Base-by-base conservation (phyloP, 37 sponge, comb jelly and placozoan species). In the Sycon ciliatum region DNA sequence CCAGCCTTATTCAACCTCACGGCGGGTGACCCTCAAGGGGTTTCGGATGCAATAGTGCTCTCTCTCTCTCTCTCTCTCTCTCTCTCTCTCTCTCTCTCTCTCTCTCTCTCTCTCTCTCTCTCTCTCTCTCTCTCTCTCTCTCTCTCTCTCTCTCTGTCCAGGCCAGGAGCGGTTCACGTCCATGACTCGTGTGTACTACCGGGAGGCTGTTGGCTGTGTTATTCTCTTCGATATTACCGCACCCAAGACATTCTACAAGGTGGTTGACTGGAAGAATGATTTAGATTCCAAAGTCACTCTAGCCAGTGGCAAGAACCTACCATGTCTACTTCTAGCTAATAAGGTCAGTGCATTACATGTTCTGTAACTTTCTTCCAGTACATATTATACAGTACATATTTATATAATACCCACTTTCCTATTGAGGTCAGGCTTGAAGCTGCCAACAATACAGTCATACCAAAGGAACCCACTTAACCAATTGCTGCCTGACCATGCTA, bases 291-390 rank as follows among this genome's bases (percentile, higher is more conserved):
- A 53, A 42, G 72, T 52, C 24, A 13, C 54, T 3, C 53, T 24
- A 56, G 4, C 42, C 18, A 42, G 40, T 33, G 72, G 72, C 3
- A 54, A 70, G 28, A 53, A 53, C 6, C 3, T 70, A 28, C 72
- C 72, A 5, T 46, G 72, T 33, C 3, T 70, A 39, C 52, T 70
- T 26, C 54, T 70, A 53, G 72, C 72, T 4, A 70, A 70, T 52
- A 70, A 70, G 53, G 72, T 60, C 7, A 9, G 22, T n/a, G 9
- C 11, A 60, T 9, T 22, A n/a, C n/a, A n/a, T n/a, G n/a, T n/a
- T n/a, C n/a, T n/a, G n/a, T n/a, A n/a, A n/a, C n/a, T n/a, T n/a
- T n/a, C n/a, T n/a, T n/a, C n/a, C n/a, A n/a, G n/a, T n/a, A n/a
- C n/a, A n/a, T n/a, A n/a, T n/a, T n/a, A n/a, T n/a, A n/a, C n/a